These are phyloP conservation scores for Acrobasis suavella DNA, from an alignment of 2,888 invertebrate species.

Conservation along the genomic window DNA sequence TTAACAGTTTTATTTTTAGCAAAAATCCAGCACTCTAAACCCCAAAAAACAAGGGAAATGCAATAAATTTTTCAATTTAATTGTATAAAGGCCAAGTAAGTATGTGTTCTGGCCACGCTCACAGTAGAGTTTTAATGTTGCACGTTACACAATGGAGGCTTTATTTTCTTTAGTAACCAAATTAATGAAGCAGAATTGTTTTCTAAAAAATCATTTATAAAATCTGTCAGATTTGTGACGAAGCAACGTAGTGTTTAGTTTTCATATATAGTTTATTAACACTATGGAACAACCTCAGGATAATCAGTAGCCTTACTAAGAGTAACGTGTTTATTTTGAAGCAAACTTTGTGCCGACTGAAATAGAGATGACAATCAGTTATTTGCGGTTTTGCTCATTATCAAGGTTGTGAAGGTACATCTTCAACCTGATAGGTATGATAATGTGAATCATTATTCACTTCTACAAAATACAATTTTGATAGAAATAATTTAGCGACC, in stretches of 20 bases:
- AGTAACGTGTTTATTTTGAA: neutral
- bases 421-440: too few species aligned
- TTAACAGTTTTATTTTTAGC: too few species aligned
- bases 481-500: too few species aligned
- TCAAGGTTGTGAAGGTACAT: conserved; percentile 22
- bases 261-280: conserved; percentile 45
- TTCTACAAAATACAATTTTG: too few species aligned
- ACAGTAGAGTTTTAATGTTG: too few species aligned
- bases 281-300: conserved; percentile 24
- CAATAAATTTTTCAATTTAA: neutral
- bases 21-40: too few species aligned
- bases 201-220: neutral
- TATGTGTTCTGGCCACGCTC: too few species aligned
- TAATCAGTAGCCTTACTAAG: neutral
- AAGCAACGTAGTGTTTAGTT: conserved; percentile 39
- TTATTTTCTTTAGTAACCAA: too few species aligned
- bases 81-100: too few species aligned
- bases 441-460: too few species aligned
- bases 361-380: conserved; percentile 5
- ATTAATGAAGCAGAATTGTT: neutral
- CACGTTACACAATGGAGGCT: too few species aligned
- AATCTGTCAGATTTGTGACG: conserved; percentile 31
- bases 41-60: neutral
- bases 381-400: conserved; percentile 25
- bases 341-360: neutral